phyloP scores from a whole-genome alignment of 2,113 vertebrate species.

The Stictonetta naevosa region DNA sequence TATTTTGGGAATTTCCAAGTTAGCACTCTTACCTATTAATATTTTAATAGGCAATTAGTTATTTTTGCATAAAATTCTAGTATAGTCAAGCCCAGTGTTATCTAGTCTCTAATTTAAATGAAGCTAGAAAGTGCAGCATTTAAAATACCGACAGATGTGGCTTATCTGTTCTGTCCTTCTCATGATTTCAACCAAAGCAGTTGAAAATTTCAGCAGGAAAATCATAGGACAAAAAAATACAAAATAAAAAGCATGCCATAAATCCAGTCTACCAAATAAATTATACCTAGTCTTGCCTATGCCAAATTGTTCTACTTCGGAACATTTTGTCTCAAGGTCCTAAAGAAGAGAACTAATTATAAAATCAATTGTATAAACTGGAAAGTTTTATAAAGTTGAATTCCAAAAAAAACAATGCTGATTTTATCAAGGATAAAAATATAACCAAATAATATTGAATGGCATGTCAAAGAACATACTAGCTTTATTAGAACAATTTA shows the following conservation, averaged over 20 bases:
- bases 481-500: conserved; percentile 50
- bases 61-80: conserved; percentile 52
- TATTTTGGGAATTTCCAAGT: conserved; percentile 42
- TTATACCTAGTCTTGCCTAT: neutral
- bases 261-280: neutral
- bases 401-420: neutral
- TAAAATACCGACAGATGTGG: neutral
- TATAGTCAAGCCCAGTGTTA: conserved; percentile 17
- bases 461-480: conserved; percentile 31
- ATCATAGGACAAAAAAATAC: neutral
- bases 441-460: conserved; percentile 21
- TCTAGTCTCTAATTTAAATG: neutral
- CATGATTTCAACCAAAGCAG: neutral
- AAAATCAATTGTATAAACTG: neutral
- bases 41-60: conserved; percentile 17
- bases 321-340: neutral
- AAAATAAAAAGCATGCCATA: neutral
- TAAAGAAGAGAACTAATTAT: conserved; percentile 5
- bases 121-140: neutral
- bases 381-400: conserved; percentile 1
- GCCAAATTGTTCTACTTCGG: neutral
- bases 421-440: conserved; percentile 54
- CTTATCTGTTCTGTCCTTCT: neutral
- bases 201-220: neutral
- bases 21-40: neutral